Percentiles rank a stretch among this genome's conserved stretches.
phyloP scores from a whole-genome alignment of 2,113 vertebrate genomes.

The Montifringilla adamsi region DNA sequence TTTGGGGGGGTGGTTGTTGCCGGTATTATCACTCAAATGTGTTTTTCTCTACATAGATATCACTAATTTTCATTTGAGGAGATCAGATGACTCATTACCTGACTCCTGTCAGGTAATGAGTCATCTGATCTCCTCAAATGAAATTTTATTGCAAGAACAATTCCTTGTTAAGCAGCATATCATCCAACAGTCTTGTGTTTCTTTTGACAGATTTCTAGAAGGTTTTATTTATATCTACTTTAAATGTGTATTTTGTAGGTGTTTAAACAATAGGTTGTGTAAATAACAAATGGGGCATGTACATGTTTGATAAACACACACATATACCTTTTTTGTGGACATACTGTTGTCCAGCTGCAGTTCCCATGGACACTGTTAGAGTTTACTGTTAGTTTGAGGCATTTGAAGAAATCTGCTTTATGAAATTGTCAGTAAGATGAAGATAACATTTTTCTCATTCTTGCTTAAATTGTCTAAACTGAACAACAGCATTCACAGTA shows the following conservation, averaged over 20 bases:
- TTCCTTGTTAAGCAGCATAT: not conserved
- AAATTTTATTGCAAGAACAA: not conserved
- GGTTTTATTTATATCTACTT: not conserved
- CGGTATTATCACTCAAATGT: not conserved
- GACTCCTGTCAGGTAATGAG: too few species aligned
- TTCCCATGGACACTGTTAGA: not conserved
- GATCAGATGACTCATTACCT: not conserved
- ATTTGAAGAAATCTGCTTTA: not conserved
- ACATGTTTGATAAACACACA: not conserved
- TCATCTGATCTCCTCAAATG: too few species aligned
- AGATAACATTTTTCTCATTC: not conserved
- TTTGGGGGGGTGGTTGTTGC: rapidly evolving
- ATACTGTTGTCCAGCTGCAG: not conserved
- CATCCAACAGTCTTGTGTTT: not conserved
- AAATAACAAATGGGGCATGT: not conserved
- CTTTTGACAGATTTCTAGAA: not conserved
- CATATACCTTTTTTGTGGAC: not conserved
- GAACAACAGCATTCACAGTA: not conserved
- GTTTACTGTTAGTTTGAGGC: not conserved
- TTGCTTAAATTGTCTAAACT: not conserved
- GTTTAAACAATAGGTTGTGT: not conserved
- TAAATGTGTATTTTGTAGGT: not conserved
- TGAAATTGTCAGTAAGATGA: not conserved
- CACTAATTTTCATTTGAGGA: not conserved
- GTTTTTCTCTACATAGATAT: not conserved